Evolutionary conservation across 2,888 invertebrate genomes (phyloP), one percentile per base, ranked within the genome.

Genomic region (Liopterus haemorrhoidalis): DNA sequence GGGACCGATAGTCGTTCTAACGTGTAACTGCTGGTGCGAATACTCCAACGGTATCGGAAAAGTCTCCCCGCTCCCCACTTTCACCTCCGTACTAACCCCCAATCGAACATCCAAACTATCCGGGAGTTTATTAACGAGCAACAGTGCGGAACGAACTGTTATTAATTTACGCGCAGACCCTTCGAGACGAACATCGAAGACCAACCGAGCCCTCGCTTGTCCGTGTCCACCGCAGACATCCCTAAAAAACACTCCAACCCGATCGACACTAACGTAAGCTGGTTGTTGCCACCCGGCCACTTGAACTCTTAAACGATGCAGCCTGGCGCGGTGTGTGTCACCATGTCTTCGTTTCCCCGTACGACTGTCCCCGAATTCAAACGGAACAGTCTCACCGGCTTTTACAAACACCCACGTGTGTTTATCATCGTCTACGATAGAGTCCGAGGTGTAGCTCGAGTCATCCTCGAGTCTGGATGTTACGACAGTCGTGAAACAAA

Each of bases 131-230:
- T 96, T 96, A 41, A 77, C 68, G 2, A 95, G 71, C 55, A 82
- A 79, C 50, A 97, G 72, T 19, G 94, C 91, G 5, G 96, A 96
- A 49, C 95, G 79, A 11, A 97, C 85, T 5, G 90, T 88, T 40
- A 95, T 85, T 55, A 96, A 71, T 69, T 97, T 97, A 57, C 90
- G 82, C 1, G 96, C 96, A 2, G 92, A 91, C 0, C 94, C 94
- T 66, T 94, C 92, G 51, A 95, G 71, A 0, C 85, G 82, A 12
- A 99, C 90, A 54, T 89, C 88, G 61, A 96, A 87, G 32, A 97
- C 91, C 18, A 97, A 75, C 40, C 95, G 78, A 0, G 89, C 86
- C 55, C 75, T 1, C 65, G 64, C 12, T 59, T 49, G 46, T 64
- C n/a, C 65, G 6, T 39, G 25, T 24, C 31, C 38, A n/a, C 28